Conservation (phyloP, 2,113 vertebrate genomes). For the Psettodes erumei region DNA sequence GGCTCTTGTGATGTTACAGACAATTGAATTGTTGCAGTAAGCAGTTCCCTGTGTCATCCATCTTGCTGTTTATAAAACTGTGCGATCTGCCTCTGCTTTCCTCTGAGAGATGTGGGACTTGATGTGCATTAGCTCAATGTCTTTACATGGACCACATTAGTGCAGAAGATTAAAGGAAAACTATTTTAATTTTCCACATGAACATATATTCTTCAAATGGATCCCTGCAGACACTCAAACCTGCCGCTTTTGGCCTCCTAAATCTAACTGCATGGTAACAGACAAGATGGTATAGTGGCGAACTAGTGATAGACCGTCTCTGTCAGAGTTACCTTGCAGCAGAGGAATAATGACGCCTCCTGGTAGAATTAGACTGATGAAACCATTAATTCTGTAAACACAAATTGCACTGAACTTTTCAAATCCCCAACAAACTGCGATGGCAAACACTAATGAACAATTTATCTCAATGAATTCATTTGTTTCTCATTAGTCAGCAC, state of each 20-base stretch:
- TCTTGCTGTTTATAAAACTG: conserved; percentile 68
- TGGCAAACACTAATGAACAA: conserved; percentile 77
- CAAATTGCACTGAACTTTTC: conserved; percentile 82
- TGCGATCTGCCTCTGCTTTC: conserved; percentile 55
- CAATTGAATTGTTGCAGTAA: conserved; percentile 67
- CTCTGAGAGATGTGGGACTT: conserved; percentile 42
- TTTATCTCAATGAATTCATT: conserved; percentile 82
- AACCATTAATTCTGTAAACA: conserved; percentile 77
- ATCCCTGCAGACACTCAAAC: background rate
- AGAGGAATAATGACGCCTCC: conserved; percentile 63
- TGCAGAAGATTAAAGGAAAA: conserved; percentile 5
- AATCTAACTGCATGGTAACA: conserved; percentile 10
- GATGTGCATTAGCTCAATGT: conserved; percentile 41
- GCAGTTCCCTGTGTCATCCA: conserved; percentile 62
- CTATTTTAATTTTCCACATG: conserved; percentile 25
- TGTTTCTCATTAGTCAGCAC: conserved; percentile 78
- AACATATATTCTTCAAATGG: conserved; percentile 22
- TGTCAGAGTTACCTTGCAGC: conserved; percentile 60
- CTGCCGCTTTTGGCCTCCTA: background rate
- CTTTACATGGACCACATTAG: conserved; percentile 7
- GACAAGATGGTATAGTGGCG: conserved; percentile 15
- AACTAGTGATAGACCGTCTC: conserved; percentile 55
- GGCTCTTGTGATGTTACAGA: conserved; percentile 72
- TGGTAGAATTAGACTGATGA: conserved; percentile 71
- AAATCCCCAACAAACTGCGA: conserved; percentile 75